Base-by-base conservation (phyloP, 1,140 invertebrate genomes). In the Lepidostoma basale region DNA sequence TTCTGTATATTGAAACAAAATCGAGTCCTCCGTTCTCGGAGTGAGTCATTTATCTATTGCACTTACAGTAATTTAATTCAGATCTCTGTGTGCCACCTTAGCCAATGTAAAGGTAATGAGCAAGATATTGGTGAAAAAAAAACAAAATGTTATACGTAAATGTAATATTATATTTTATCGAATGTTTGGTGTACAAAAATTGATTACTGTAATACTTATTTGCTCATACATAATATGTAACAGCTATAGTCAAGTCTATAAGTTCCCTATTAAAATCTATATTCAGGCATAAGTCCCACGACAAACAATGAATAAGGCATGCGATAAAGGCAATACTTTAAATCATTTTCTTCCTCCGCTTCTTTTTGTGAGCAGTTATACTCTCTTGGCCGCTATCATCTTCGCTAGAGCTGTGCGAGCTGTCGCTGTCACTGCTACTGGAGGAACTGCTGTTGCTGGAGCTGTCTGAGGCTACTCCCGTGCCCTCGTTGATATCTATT, bases 401-500 rank as follows among this genome's bases (percentile, higher is more conserved):
- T 77, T 86, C 86, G 39, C 81, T 84, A 47, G 83, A 85, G 54
- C 83, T 85, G 60, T 80, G 81, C 0, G 84, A 84, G 45, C 87
- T 89, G 16, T 87, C 87, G 47, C 87, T 87, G 60, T 86, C 87
- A 66, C 87, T 88, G 75, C 89, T 89, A 22, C 87, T 89, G 59
- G 91, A 94, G 45, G 92, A 94, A 33, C 91, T 94, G 8, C 93
- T 96, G 72, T 92, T 94, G 75, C 93, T 96, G 0, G 93, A 95
- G 70, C 93, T 96, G 82, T 98, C 96, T 3, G 96, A 98, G 9
- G 95, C 95, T 25, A 98, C 89, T 5, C 96, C 96, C 10, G 93
- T 96, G 44, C 91, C 89, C 76, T 92, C 86, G 74, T 88, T 91
- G 23, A 97, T 83, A 81, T 98, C 95, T 74, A 98, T 92, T 73